phyloP scores from a whole-genome alignment of 2,797 vertebrate species.

The Clamator glandarius region DNA sequence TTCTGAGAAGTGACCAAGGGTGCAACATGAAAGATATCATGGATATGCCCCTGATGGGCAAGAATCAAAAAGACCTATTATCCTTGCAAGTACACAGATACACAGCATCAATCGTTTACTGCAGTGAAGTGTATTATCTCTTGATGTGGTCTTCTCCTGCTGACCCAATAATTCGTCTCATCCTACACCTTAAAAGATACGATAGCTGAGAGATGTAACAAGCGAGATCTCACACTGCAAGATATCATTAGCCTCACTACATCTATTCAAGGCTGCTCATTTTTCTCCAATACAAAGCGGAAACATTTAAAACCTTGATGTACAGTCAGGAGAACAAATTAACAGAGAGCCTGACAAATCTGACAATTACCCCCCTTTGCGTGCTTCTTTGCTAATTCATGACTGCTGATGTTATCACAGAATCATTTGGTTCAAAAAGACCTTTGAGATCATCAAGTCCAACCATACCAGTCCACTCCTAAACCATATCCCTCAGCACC shows the following conservation, averaged over 20 bases:
- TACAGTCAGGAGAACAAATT: not conserved
- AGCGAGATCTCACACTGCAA: not conserved
- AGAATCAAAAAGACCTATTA: not conserved
- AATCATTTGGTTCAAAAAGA: too few relatives aligned
- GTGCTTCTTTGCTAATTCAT: not conserved
- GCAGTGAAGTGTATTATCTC: constrained; percentile 2
- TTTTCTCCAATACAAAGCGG: not conserved
- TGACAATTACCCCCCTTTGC: not conserved
- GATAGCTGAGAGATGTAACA: not conserved
- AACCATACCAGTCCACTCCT: too few relatives aligned
- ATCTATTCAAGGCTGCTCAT: not conserved
- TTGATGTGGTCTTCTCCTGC: not conserved
- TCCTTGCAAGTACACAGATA: not conserved
- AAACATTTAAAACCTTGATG: constrained; percentile 1
- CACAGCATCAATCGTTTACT: not conserved
- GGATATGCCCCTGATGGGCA: not conserved
- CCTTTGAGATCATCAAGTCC: too few relatives aligned
- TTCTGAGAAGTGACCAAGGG: not conserved
- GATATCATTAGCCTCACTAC: not conserved
- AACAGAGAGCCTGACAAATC: not conserved
- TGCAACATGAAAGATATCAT: not conserved
- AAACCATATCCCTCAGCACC: too few relatives aligned
- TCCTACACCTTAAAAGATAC: not conserved
- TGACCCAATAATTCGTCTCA: not conserved
- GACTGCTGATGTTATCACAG: not conserved